Evolutionary conservation across 1,140 invertebrate genomes (phyloP).

Genomic region (Cheumatopsyche charites): DNA sequence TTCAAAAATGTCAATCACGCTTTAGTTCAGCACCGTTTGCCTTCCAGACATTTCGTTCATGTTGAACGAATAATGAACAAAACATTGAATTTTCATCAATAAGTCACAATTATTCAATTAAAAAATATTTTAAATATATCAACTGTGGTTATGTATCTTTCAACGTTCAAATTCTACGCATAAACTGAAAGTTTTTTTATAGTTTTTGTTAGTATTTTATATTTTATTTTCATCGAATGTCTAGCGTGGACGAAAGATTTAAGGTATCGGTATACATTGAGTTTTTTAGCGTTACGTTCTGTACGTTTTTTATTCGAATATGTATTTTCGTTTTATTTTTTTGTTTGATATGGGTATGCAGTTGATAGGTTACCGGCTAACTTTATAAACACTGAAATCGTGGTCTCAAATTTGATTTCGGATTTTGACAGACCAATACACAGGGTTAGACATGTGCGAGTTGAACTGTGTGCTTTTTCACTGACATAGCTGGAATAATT

Average conservation of each 20-base stretch:
- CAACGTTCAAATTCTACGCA: no score
- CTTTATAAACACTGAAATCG: slow-evolving; percentile 47
- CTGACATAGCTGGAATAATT: no score
- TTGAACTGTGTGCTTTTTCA: no score
- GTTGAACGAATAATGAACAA: background rate
- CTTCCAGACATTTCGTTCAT: slow-evolving; percentile 23
- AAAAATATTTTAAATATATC: no score
- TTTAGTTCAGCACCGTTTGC: slow-evolving; percentile 48
- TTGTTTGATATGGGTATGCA: slow-evolving; percentile 47
- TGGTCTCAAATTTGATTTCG: slow-evolving; percentile 47
- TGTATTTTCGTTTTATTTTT: slow-evolving; percentile 41
- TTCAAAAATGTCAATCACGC: slow-evolving; percentile 47
- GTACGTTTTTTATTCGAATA: slow-evolving; percentile 41
- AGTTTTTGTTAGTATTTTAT: background rate
- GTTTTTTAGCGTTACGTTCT: slow-evolving; percentile 11
- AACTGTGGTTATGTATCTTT: no score
- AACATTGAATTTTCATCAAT: background rate
- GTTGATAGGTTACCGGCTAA: slow-evolving; percentile 46
- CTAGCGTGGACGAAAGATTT: slow-evolving; percentile 12
- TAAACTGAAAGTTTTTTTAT: no score
- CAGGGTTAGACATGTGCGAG: no score
- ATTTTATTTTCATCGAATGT: background rate
- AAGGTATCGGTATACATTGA: slow-evolving; percentile 12
- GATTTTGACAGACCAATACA: slow-evolving; percentile 36
- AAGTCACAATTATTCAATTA: no score